phyloP scores from a whole-genome alignment of 1,140 invertebrate genomes.

The Tachypleus tridentatus region DNA sequence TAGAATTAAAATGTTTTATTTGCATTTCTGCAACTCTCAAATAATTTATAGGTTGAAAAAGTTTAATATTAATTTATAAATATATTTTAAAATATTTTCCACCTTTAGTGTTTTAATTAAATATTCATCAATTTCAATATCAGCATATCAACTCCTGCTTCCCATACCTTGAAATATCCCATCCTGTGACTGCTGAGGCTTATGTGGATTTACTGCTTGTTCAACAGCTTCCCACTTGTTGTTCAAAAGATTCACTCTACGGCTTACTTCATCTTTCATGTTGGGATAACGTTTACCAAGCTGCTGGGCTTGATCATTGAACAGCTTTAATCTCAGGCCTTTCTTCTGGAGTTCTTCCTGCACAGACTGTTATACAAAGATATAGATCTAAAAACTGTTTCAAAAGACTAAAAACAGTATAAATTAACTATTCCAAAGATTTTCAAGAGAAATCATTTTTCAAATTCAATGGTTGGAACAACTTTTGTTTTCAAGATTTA shows the following conservation, averaged over 20 bases:
- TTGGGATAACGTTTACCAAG: slow-evolving; percentile 55
- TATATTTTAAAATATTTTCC: background rate
- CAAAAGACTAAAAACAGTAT: too few relatives aligned
- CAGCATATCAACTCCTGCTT: too few relatives aligned
- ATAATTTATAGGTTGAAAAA: background rate
- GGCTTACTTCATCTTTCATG: slow-evolving; percentile 59
- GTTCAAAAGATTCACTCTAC: slow-evolving; percentile 55
- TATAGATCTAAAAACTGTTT: too few relatives aligned
- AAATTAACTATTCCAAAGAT: too few relatives aligned
- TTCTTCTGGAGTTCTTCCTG: slow-evolving; percentile 51
- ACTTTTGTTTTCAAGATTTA: too few relatives aligned
- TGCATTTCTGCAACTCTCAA: background rate
- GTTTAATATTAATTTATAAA: background rate
- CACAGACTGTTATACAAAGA: too few relatives aligned
- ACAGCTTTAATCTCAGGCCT: slow-evolving; percentile 54
- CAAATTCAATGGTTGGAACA: too few relatives aligned
- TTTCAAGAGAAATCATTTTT: too few relatives aligned
- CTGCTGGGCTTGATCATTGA: slow-evolving; percentile 62
- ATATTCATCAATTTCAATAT: too few relatives aligned
- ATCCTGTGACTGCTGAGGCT: slow-evolving; percentile 26
- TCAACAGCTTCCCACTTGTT: slow-evolving; percentile 61
- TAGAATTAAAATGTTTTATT: background rate
- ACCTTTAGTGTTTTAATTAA: too few relatives aligned
- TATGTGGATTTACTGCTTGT: slow-evolving; percentile 37
- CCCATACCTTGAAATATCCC: slow-evolving; percentile 30